Conservation (phyloP, 92 coral and sea anemone species). For the Phymanthus crucifer region DNA sequence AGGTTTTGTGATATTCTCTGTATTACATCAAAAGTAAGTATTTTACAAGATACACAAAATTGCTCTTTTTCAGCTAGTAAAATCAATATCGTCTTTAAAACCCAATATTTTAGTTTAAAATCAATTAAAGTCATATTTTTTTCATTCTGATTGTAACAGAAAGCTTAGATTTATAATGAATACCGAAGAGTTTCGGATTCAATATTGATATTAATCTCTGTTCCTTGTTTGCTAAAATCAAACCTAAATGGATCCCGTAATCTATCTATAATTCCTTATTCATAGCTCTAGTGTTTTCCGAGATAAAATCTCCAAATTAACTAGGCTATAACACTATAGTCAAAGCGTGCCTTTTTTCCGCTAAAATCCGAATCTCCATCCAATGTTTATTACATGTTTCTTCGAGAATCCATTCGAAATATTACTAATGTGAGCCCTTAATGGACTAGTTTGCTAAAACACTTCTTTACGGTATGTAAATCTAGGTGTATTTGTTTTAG, state of each 20-base stretch:
- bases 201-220: background rate
- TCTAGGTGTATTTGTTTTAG: too few relatives aligned
- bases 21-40: background rate
- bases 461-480: too few relatives aligned
- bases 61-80: background rate
- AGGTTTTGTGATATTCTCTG: background rate
- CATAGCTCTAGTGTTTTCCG: background rate
- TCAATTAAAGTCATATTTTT: too few relatives aligned
- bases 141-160: too few relatives aligned
- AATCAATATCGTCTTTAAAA: too few relatives aligned
- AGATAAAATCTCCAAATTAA: conserved; percentile 2
- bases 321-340: background rate
- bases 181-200: background rate
- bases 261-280: background rate
- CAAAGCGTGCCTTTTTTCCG: background rate
- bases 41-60: background rate
- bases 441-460: too few relatives aligned
- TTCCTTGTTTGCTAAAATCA: background rate
- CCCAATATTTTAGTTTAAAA: too few relatives aligned
- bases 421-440: too few relatives aligned
- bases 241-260: background rate
- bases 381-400: too few relatives aligned
- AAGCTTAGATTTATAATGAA: too few relatives aligned
- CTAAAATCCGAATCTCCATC: background rate
- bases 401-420: too few relatives aligned